Base-by-base conservation (phyloP, 2,797 vertebrate species). In the Bradypodion ventrale region DNA sequence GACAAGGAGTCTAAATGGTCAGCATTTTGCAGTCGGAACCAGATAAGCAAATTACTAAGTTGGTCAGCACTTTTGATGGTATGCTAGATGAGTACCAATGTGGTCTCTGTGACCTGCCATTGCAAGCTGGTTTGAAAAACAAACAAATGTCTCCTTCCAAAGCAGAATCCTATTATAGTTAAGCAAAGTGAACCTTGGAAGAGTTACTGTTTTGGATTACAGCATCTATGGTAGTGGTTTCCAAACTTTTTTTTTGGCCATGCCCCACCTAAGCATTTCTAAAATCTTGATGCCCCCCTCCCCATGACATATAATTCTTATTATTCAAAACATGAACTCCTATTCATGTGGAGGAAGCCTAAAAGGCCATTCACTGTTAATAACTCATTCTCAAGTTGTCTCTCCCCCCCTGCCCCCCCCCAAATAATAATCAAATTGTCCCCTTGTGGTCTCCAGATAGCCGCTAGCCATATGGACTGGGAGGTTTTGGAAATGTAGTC, bases 11-110 rank as follows among this genome's bases (percentile, higher is more conserved):
- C 60, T 66, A 59, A 19, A 44, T 66, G 21, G 44, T 85, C 77
- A 80, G 83, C 77, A 80, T 29, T 85, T 79, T 85, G 21, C 46
- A 59, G 19, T 32, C n/a, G 60, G 35, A 40, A 42, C 21, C 10
- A 42, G 32, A 62, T 84, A 60, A 72, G 44, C 37, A 77, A 56
- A 4, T 56, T 25, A 29, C 23, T 32, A 73, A 32, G 29, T 56
- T 73, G 23, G 40, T 74, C 76, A 79, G 77, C 77, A 85, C 70
- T 52, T 85, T 66, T 7, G 23, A 65, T 7, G 29, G 40, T 44
- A 46, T 56, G 7, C 49, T 29, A 42, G 21, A 60, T 44, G 69
- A 80, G 46, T 13, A 59, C 2, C 27, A 66, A 78, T 10, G 15
- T 37, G 32, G n/a, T 25, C n/a, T 19, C 52, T 78, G 16, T 15